phyloP scores from a whole-genome alignment of 2,888 invertebrate genomes.

The Callinectes sapidus region DNA sequence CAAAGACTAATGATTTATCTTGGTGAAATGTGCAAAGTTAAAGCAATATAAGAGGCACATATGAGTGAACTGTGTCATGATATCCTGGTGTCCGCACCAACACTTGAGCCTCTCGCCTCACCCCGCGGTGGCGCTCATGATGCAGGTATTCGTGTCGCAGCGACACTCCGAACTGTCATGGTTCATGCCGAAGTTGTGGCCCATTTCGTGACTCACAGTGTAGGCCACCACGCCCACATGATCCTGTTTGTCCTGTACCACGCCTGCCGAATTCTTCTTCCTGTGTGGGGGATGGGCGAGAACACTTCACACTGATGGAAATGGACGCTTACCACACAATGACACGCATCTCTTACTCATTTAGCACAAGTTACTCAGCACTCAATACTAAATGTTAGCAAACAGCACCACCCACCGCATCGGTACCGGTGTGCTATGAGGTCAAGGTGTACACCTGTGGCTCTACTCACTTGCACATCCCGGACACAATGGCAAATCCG shows the following conservation, averaged over 20 bases:
- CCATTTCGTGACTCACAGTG: constrained; percentile 98
- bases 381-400: background rate
- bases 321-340: background rate
- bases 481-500: constrained; percentile 37
- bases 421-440: background rate
- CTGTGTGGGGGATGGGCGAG: background rate
- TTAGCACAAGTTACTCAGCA: background rate
- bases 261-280: background rate
- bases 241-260: constrained; percentile 50
- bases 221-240: constrained; percentile 84
- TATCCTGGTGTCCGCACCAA: no score
- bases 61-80: background rate
- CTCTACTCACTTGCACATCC: constrained; percentile 47
- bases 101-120: constrained; percentile 28
- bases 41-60: background rate
- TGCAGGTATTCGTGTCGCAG: constrained; percentile 84
- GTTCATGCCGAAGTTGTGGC: constrained; percentile 99
- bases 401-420: background rate
- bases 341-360: background rate
- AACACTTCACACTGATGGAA: background rate
- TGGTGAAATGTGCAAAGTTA: background rate
- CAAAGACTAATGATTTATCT: background rate
- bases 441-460: background rate
- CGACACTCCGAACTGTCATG: constrained; percentile 84
- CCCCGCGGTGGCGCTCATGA: constrained; percentile 92